phyloP scores from a whole-genome alignment of 2,888 invertebrate genomes.

The Archips xylosteana region DNA sequence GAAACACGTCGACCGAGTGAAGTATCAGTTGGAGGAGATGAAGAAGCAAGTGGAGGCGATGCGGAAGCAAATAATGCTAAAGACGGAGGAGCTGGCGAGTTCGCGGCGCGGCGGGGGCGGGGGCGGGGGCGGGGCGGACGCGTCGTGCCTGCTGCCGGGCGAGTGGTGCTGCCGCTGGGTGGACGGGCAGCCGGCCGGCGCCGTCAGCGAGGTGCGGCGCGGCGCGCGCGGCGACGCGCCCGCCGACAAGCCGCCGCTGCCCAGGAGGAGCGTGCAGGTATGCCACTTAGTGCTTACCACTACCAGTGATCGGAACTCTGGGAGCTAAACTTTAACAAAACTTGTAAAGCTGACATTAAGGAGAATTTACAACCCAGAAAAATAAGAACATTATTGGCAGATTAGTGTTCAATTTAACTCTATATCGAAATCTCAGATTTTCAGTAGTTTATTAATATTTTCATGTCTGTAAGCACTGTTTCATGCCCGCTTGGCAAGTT shows the following conservation, averaged over 20 bases:
- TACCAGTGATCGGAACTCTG: no score
- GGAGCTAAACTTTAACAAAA: no score
- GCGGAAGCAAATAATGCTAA: conserved; percentile 67
- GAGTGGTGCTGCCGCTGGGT: conserved; percentile 89
- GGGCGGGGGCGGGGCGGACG: conserved; percentile 59
- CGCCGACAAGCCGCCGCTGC: conserved; percentile 71
- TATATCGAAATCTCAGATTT: no score
- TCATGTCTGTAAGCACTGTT: no score
- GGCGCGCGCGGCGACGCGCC: conserved; percentile 66
- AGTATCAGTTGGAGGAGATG: conserved; percentile 70
- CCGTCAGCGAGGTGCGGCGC: conserved; percentile 73
- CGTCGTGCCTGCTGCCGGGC: conserved; percentile 71
- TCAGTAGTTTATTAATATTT: no score
- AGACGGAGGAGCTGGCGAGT: conserved; percentile 55
- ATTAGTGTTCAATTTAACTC: no score
- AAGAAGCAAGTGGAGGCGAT: conserved; percentile 73
- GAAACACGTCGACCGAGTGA: conserved; percentile 71
- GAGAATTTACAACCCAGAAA: no score
- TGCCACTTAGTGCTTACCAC: no score
- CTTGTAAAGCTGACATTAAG: no score
- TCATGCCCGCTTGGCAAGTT: no score
- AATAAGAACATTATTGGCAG: no score
- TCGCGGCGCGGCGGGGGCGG: conserved; percentile 45
- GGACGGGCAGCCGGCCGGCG: conserved; percentile 89
- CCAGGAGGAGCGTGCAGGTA: conserved; percentile 75